phyloP scores from a whole-genome alignment of 2,888 invertebrate genomes.

The Drosophila longiperda region DNA sequence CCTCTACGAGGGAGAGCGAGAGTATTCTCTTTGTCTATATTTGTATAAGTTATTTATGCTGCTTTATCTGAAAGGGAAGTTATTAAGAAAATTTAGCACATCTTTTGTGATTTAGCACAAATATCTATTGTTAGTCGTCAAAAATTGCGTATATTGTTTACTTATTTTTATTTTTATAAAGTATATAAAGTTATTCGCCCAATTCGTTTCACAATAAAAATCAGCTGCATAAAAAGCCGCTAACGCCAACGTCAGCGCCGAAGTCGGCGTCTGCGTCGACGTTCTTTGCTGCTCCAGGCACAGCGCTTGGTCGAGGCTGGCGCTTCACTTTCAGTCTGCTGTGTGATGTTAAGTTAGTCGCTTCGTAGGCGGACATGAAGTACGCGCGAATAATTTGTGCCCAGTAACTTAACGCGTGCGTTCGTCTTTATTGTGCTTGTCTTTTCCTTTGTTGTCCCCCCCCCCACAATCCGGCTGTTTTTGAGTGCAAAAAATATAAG shows the following conservation, averaged over 20 bases:
- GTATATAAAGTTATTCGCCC: background rate
- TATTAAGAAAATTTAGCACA: no score
- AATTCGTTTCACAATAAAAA: slow-evolving; percentile 21
- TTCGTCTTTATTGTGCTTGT: slow-evolving; percentile 33
- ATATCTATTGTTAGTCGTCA: slow-evolving; percentile 1
- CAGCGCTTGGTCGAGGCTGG: slow-evolving; percentile 66
- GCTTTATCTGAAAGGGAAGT: slow-evolving; percentile 5
- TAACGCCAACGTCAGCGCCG: slow-evolving; percentile 27
- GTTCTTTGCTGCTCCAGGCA: slow-evolving; percentile 29
- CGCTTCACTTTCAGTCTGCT: slow-evolving; percentile 83
- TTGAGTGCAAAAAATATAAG: background rate
- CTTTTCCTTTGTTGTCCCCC: background rate
- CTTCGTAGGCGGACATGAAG: slow-evolving; percentile 62
- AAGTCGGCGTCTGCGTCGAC: slow-evolving; percentile 18
- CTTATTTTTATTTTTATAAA: background rate
- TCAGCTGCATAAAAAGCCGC: slow-evolving; percentile 11
- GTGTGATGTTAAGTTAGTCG: slow-evolving; percentile 83
- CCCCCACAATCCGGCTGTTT: background rate
- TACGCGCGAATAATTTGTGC: slow-evolving; percentile 62
- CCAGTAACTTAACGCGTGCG: slow-evolving; percentile 67
- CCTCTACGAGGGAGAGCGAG: no score
- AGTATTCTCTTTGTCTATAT: background rate
- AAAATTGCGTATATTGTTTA: background rate
- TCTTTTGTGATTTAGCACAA: background rate
- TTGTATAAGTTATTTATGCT: background rate